These are phyloP conservation scores for Sigmodon hispidus DNA, from an alignment of 2,113 vertebrate species.

Conservation along the genomic window DNA sequence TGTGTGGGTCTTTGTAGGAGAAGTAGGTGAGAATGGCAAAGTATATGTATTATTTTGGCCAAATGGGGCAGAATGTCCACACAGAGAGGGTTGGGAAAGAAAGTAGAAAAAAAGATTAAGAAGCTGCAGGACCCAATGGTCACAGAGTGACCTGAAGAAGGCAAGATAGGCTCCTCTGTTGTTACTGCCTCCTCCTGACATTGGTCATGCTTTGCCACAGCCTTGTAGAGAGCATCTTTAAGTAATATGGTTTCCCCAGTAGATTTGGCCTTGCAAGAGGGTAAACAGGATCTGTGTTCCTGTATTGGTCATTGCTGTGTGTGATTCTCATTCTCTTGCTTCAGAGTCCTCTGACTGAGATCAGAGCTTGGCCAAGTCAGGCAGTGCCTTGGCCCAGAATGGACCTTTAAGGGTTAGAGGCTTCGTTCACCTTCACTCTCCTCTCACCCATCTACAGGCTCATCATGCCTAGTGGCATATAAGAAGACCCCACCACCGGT, in stretches of 20 bases:
- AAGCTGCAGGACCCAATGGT: background rate
- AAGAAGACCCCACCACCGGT: constrained; percentile 98
- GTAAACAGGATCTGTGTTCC: background rate
- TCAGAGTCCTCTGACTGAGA: constrained; percentile 1
- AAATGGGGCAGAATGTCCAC: background rate
- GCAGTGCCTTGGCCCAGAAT: constrained; percentile 27
- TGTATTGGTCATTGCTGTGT: constrained; percentile 30
- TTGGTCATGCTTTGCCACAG: background rate
- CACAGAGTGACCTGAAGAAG: constrained; percentile 3
- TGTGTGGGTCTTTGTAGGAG: background rate
- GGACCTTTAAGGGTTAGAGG: background rate
- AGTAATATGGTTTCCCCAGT: background rate
- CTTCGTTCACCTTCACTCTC: constrained; percentile 62
- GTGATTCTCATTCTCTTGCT: background rate
- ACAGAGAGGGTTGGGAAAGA: background rate
- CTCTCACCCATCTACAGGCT: constrained; percentile 87
- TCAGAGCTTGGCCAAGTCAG: constrained; percentile 9
- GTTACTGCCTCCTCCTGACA: background rate
- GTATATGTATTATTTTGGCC: background rate
- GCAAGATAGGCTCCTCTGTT: background rate
- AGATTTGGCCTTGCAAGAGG: background rate
- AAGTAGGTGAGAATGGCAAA: background rate
- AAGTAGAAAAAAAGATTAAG: background rate
- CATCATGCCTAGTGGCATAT: constrained; percentile 97
- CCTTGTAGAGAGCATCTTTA: background rate